Conservation (phyloP, 2,113 vertebrate species). For the Entosphenus tridentatus region DNA sequence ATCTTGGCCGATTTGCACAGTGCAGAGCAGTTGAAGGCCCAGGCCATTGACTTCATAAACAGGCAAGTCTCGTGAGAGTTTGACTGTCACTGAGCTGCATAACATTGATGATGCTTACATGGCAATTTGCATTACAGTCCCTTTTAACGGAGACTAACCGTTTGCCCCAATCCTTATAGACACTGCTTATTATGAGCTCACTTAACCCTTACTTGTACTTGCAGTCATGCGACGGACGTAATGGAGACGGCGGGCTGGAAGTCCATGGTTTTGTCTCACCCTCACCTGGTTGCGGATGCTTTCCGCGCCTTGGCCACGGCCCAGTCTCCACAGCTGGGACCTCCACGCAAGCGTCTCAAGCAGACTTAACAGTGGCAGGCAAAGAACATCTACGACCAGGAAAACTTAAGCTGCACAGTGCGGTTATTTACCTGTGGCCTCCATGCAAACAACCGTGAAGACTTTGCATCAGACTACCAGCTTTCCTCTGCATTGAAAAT, state of each 20-base stretch:
- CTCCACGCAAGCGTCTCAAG: slow-evolving; percentile 91
- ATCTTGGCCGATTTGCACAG: slow-evolving; percentile 67
- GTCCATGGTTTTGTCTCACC: slow-evolving; percentile 87
- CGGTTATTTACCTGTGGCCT: no score
- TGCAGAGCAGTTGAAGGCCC: slow-evolving; percentile 56
- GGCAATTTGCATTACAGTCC: no score
- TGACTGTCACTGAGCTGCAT: no score
- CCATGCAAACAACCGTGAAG: no score
- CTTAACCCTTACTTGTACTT: slow-evolving; percentile 9
- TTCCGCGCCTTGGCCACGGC: slow-evolving; percentile 86
- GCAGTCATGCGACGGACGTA: slow-evolving; percentile 62
- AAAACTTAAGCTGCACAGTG: no score
- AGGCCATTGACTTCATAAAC: slow-evolving; percentile 72
- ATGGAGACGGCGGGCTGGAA: slow-evolving; percentile 97
- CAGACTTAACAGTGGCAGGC: slow-evolving; percentile 40
- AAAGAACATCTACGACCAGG: no score
- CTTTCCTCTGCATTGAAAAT: no score
- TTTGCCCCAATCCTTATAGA: no score
- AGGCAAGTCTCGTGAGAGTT: slow-evolving; percentile 25
- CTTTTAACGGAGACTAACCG: no score
- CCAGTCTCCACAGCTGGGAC: slow-evolving; percentile 84
- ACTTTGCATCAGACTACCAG: no score
- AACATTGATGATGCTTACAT: no score
- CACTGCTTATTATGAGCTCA: no score
- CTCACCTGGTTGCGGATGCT: slow-evolving; percentile 83